Evolutionary conservation across 2,888 invertebrate genomes (phyloP).

Genomic region (Ellobium chinense): DNA sequence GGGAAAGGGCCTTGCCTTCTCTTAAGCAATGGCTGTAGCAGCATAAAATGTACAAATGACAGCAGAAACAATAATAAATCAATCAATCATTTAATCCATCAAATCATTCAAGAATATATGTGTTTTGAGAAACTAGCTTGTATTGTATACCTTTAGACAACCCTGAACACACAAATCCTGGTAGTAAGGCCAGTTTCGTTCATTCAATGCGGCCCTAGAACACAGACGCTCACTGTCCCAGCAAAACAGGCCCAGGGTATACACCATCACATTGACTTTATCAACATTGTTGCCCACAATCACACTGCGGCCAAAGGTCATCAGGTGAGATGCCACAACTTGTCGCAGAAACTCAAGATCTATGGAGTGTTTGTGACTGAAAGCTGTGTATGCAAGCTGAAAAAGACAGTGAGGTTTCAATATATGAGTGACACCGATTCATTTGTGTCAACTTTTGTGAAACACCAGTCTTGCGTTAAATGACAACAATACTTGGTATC

Average conservation of each 20-base stretch:
- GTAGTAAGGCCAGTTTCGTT: conserved; percentile 64
- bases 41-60: no score
- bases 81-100: no score
- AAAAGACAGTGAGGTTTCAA: conserved; percentile 37
- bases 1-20: no score
- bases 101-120: no score
- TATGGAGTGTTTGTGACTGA: conserved; percentile 65
- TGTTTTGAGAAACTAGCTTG: no score
- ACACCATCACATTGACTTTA: conserved; percentile 69
- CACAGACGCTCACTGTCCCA: conserved; percentile 64
- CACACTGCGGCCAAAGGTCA: conserved; percentile 70
- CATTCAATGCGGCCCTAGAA: conserved; percentile 64
- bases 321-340: conserved; percentile 71
- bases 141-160: conserved; percentile 67
- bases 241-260: conserved; percentile 71
- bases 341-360: conserved; percentile 68
- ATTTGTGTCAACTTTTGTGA: no score
- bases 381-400: conserved; percentile 71
- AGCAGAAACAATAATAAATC: no score
- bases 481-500: no score
- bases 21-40: no score
- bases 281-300: conserved; percentile 67
- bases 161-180: conserved; percentile 74
- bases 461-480: no score
- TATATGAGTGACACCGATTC: no score